Evolutionary conservation across 2,888 invertebrate species (phyloP).

Genomic region (Anthrax anthrax): DNA sequence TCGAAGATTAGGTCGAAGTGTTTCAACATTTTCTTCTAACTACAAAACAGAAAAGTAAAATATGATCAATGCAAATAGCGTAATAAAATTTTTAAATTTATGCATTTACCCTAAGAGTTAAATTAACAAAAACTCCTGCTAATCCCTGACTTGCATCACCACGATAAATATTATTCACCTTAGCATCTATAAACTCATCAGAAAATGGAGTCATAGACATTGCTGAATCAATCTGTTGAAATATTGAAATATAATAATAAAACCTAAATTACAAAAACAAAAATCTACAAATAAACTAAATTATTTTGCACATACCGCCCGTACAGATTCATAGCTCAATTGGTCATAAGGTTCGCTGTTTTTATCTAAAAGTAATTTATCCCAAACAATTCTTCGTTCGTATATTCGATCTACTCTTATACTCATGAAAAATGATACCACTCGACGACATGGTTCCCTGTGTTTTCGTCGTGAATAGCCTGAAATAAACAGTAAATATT

Average conservation of each 20-base stretch:
- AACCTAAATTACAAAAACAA: background rate
- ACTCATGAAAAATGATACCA: constrained; percentile 64
- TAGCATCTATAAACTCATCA: constrained; percentile 68
- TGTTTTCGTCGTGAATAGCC: constrained; percentile 53
- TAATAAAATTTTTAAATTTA: background rate
- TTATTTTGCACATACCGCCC: constrained; percentile 52
- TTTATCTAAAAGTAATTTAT: constrained; percentile 53
- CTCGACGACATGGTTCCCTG: constrained; percentile 61
- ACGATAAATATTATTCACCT: constrained; percentile 63
- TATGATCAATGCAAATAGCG: background rate
- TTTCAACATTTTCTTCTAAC: constrained; percentile 62
- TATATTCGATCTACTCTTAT: constrained; percentile 71
- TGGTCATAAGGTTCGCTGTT: constrained; percentile 70
- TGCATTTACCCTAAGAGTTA: constrained; percentile 50
- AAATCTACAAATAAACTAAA: background rate
- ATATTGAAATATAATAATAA: background rate
- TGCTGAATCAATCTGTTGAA: constrained; percentile 66
- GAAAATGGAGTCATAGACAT: constrained; percentile 87
- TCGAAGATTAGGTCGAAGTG: constrained; percentile 49
- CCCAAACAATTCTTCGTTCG: constrained; percentile 66
- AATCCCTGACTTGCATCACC: constrained; percentile 53
- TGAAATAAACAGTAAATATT: constrained; percentile 11
- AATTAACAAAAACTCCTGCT: constrained; percentile 69
- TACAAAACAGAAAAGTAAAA: constrained; percentile 19
- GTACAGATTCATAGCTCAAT: constrained; percentile 69